Base-by-base conservation (phyloP, 2,113 vertebrate species). In the Odontesthes bonariensis region DNA sequence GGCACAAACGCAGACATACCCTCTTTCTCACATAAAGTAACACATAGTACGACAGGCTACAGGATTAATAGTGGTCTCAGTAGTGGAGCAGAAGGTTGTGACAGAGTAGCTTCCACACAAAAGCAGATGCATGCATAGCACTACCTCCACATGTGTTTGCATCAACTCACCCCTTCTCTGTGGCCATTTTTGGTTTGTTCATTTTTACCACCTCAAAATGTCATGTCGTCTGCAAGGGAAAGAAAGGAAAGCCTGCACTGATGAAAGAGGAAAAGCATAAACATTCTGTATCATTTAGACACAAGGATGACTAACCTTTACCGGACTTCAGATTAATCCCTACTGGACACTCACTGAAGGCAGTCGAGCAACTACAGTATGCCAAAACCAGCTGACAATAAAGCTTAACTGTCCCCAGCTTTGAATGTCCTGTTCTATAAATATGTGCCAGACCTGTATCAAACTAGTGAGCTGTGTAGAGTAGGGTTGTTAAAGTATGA, bases 171-270 rank as follows among this genome's bases (percentile, higher is more conserved):
- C 97, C 95, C 93, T 98, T 99, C 83, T 98, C 97, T 75, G 95
- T 77, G 77, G 95, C 76, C 92, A 95, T 95, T 95, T 96, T 99
- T 86, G 94, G 88, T 93, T 97, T 99, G 93, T 94, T 98, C 97
- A 98, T 99, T 89, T 95, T 89, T 82, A 69, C 88, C 91, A 94
- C 91, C 92, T 93, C 90, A 95, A 80, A 94, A 96, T 93, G 81
- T 95, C 91, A 93, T 61, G 89, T 73, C 85, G 85, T 84, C 96
- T 92, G 91, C 86, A 92, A 90, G 55, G 77, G 44, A 84, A 60
- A 79, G 23, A 82, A 58, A 79, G 62, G 6, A 22, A 73, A 65
- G 8, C 16, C 20, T 4, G 19, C 35, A 44, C 23, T 55, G 54
- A 66, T 32, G 33, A 58, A 69, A 55, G 47, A 46, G 16, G 8